These are phyloP conservation scores for Etheostoma perlongum DNA, from an alignment of 2,797 vertebrate species.

Conservation along the genomic window DNA sequence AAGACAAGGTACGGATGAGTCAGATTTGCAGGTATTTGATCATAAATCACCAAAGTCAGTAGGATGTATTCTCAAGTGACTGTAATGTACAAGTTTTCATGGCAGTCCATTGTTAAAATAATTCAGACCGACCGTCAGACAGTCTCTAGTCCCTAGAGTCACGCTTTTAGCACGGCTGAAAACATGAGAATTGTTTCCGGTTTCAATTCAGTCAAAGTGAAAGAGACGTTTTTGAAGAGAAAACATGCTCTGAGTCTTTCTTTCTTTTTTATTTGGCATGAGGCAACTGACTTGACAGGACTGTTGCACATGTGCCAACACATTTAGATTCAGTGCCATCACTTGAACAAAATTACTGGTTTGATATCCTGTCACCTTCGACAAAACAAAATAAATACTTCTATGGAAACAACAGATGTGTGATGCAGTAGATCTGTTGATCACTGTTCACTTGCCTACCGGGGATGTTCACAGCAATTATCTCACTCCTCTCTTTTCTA, in stretches of 20 bases:
- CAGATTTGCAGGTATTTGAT: background rate
- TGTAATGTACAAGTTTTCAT: background rate
- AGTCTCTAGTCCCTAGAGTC: background rate
- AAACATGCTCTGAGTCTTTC: background rate
- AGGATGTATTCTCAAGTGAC: background rate
- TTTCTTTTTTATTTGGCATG: conserved; percentile 2
- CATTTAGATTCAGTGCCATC: conserved; percentile 9
- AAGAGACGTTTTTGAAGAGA: background rate
- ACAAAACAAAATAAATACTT: conserved; percentile 13
- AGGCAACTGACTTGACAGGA: conserved; percentile 13
- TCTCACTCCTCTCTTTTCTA: conserved; percentile 42
- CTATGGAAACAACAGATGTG: conserved; percentile 25
- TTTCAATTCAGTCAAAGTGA: conserved; percentile 3
- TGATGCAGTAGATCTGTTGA: conserved; percentile 28
- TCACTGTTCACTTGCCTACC: conserved; percentile 33
- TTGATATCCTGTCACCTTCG: conserved; percentile 18
- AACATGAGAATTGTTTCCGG: background rate
- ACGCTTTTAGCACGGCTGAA: background rate
- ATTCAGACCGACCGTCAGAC: background rate
- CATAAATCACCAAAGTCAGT: background rate
- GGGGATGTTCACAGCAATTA: conserved; percentile 33
- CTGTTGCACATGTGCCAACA: conserved; percentile 4
- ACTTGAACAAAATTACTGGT: conserved; percentile 19
- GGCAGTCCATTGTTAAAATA: background rate
- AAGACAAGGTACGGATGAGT: background rate